Conservation (phyloP, 1,140 invertebrate species). For the Bombus terrestris region DNA sequence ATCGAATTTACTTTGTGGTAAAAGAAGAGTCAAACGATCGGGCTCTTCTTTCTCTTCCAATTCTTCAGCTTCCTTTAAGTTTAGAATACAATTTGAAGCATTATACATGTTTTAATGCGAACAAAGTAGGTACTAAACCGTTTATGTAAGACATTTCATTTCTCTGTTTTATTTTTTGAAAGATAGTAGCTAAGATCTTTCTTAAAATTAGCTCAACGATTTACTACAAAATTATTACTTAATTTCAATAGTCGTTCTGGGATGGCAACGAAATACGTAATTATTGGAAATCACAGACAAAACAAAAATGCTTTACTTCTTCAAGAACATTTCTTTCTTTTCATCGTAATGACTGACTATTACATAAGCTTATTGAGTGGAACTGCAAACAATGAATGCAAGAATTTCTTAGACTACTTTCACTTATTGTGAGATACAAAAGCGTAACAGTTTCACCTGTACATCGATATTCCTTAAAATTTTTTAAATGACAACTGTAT, state of each 20-base stretch:
- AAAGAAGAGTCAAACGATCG: constrained; percentile 89
- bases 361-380: constrained; percentile 16
- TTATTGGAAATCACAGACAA: not conserved
- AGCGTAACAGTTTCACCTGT: constrained; percentile 4
- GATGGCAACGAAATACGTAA: not conserved
- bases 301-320: constrained; percentile 8
- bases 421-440: constrained; percentile 18
- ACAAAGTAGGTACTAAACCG: not conserved
- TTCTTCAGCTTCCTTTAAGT: constrained; percentile 82
- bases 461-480: not conserved
- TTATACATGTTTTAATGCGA: not conserved
- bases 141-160: not conserved
- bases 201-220: not conserved
- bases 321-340: constrained; percentile 17
- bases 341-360: not conserved
- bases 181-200: not conserved
- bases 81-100: not conserved
- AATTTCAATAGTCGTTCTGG: not conserved
- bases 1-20: constrained; percentile 92
- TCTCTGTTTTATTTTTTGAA: not conserved
- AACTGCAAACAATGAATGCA: constrained; percentile 30
- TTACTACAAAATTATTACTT: not conserved
- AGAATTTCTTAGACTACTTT: constrained; percentile 37
- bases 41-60: constrained; percentile 92
- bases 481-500: not conserved